Conservation (phyloP, 2,888 invertebrate genomes). For the Schrankia costaestrigalis region DNA sequence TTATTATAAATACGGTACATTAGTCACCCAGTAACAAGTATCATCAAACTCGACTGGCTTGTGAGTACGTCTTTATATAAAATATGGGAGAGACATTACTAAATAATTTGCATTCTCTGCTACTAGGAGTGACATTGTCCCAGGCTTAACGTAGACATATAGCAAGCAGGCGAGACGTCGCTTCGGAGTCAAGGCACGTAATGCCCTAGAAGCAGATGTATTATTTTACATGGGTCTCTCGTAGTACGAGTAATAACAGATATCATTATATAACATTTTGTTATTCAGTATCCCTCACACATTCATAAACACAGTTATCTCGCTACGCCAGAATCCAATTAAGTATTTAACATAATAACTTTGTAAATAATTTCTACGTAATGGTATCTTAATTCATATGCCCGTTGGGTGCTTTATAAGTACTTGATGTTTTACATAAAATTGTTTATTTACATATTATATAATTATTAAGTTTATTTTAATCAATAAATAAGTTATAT, state of each 20-base stretch:
- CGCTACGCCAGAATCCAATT: too few relatives aligned
- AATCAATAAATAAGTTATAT: too few relatives aligned
- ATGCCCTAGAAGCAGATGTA: slow-evolving; percentile 39
- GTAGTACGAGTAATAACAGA: slow-evolving; percentile 11
- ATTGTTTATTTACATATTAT: too few relatives aligned
- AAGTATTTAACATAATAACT: too few relatives aligned
- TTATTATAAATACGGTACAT: slow-evolving; percentile 10
- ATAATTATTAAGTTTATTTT: too few relatives aligned
- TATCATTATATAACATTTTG: slow-evolving; percentile 1
- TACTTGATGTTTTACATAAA: too few relatives aligned
- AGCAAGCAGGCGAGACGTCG: slow-evolving; percentile 11
- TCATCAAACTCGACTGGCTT: too few relatives aligned
- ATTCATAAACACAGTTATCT: too few relatives aligned
- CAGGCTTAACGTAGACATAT: slow-evolving; percentile 26
- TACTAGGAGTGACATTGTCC: slow-evolving; percentile 21
- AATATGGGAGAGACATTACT: slow-evolving; percentile 25
- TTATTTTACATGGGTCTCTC: slow-evolving; percentile 48
- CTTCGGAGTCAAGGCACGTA: slow-evolving; percentile 47
- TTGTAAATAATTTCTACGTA: too few relatives aligned
- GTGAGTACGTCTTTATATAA: slow-evolving; percentile 12
- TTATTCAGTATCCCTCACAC: neutral
- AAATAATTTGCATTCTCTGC: slow-evolving; percentile 36
- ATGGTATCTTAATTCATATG: too few relatives aligned
- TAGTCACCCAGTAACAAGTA: slow-evolving; percentile 4
- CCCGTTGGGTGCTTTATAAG: too few relatives aligned